phyloP scores from a whole-genome alignment of 2,113 vertebrate species.

The Numenius arquata region DNA sequence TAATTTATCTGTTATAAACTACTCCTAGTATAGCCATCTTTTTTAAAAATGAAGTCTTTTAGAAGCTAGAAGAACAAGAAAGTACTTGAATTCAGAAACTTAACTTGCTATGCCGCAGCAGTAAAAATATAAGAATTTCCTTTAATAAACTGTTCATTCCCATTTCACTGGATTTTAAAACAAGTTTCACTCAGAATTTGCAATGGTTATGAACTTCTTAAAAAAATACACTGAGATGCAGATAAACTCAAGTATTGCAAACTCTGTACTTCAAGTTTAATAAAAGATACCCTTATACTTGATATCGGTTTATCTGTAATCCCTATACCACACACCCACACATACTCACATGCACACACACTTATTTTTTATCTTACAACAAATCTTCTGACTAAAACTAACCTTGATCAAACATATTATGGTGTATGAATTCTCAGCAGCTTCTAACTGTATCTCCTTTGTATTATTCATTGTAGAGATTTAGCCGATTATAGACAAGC shows the following conservation, averaged over 20 bases:
- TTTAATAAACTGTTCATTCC: neutral
- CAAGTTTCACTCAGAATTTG: neutral
- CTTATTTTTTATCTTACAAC: neutral
- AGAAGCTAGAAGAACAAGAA: neutral
- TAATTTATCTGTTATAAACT: neutral
- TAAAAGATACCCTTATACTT: neutral
- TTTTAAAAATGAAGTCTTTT: neutral
- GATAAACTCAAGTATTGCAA: neutral
- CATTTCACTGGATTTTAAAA: neutral
- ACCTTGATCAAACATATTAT: neutral
- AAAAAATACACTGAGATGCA: neutral
- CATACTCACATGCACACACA: neutral
- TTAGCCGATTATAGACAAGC: neutral
- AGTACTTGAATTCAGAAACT: neutral
- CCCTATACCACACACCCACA: neutral
- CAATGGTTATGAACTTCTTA: neutral
- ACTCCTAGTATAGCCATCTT: neutral
- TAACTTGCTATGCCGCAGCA: neutral
- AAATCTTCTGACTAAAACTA: neutral
- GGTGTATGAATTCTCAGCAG: neutral
- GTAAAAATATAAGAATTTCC: neutral
- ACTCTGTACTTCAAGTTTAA: neutral
- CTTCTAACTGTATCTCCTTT: neutral
- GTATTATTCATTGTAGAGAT: neutral
- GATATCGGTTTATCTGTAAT: conserved; percentile 21